Conservation (phyloP, 2,113 vertebrate genomes). For the Sapajus apella region DNA sequence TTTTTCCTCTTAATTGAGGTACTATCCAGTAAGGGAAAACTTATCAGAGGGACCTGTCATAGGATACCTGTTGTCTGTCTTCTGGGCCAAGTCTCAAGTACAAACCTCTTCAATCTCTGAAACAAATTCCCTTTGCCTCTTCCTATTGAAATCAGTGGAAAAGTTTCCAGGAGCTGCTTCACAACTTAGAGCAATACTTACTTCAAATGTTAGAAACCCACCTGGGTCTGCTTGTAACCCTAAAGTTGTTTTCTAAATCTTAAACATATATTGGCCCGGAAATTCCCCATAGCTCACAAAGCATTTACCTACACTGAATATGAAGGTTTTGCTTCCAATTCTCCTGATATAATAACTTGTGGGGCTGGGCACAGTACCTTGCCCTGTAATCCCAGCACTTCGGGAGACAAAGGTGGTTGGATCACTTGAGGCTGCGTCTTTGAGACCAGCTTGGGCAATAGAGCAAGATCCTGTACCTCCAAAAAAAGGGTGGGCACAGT, state of each 20-base stretch:
- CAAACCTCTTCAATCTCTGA: neutral
- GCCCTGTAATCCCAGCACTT: no score
- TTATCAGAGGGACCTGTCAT: neutral
- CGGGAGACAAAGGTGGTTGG: no score
- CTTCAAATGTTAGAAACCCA: neutral
- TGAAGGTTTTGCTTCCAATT: conserved; percentile 12
- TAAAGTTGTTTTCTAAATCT: conserved; percentile 53
- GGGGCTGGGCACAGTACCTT: no score
- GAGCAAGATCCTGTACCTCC: no score
- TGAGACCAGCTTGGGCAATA: no score
- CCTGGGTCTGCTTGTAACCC: neutral
- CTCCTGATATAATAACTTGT: neutral
- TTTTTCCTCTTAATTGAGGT: neutral
- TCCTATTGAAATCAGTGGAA: conserved; percentile 34
- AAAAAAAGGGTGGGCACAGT: no score
- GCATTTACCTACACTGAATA: neutral
- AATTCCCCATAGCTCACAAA: conserved; percentile 29
- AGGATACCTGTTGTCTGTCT: neutral
- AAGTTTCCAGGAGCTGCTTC: conserved; percentile 17
- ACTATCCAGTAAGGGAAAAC: neutral
- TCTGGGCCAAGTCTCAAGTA: neutral
- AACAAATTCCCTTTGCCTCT: conserved; percentile 3
- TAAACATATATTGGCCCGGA: conserved; percentile 30
- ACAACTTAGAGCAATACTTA: neutral
- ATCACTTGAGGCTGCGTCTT: no score